phyloP scores from a whole-genome alignment of 2,888 invertebrate species.

The Sympetrum striolatum region DNA sequence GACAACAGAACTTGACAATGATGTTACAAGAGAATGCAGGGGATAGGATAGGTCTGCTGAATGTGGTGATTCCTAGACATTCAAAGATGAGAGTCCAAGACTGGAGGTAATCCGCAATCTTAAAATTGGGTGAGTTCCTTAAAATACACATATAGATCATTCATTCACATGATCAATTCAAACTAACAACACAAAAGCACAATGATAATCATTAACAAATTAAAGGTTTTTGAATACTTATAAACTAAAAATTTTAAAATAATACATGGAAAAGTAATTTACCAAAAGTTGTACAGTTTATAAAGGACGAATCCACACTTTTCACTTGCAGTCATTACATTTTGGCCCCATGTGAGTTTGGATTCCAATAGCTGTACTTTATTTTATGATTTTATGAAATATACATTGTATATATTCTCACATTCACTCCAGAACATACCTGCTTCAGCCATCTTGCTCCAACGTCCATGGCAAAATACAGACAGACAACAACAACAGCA shows the following conservation, averaged over 20 bases:
- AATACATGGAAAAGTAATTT: background rate
- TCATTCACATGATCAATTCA: slow-evolving; percentile 6
- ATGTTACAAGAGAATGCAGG: background rate
- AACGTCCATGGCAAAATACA: slow-evolving; percentile 34
- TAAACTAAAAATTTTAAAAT: background rate
- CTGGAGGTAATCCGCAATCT: background rate
- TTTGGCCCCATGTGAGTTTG: slow-evolving; percentile 44
- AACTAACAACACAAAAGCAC: slow-evolving; percentile 19
- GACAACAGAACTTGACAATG: background rate
- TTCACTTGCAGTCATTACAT: slow-evolving; percentile 41
- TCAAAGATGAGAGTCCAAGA: slow-evolving; percentile 5
- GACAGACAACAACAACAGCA: slow-evolving; percentile 42
- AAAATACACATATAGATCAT: slow-evolving; percentile 11
- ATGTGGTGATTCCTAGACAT: background rate
- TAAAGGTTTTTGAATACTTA: background rate
- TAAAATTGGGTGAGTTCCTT: slow-evolving; percentile 18
- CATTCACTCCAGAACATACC: slow-evolving; percentile 36
- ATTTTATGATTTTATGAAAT: slow-evolving; percentile 42
- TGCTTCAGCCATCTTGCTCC: slow-evolving; percentile 11
- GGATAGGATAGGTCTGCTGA: background rate
- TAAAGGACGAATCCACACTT: slow-evolving; percentile 38
- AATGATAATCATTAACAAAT: background rate
- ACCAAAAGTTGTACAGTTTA: slow-evolving; percentile 25
- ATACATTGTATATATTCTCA: slow-evolving; percentile 36
- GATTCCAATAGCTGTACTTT: slow-evolving; percentile 41